Evolutionary conservation across 1,140 invertebrate species (phyloP).

Genomic region (Eubasilissa regina): DNA sequence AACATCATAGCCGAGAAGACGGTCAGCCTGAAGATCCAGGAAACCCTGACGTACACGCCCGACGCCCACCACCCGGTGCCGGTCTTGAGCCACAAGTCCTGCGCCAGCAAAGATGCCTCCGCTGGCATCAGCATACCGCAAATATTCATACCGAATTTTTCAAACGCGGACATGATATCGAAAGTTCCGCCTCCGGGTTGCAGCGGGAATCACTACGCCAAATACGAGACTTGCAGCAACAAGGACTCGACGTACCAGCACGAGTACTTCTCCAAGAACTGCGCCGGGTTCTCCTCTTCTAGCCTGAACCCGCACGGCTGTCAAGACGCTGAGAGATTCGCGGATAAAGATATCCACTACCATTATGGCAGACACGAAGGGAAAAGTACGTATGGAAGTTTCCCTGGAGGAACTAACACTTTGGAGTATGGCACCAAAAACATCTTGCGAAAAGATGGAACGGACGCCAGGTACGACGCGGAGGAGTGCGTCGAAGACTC

Average conservation of each 20-base stretch:
- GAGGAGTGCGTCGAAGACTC: background rate
- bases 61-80: no score
- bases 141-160: background rate
- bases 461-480: background rate
- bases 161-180: background rate
- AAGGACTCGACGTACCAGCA: background rate
- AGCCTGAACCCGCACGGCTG: no score
- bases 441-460: background rate
- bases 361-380: background rate
- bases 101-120: no score
- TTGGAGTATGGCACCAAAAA: background rate
- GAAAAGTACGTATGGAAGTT: background rate
- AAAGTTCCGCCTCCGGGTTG: background rate
- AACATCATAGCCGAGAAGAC: constrained; percentile 42
- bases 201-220: constrained; percentile 5
- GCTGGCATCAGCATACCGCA: no score
- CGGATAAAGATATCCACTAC: background rate
- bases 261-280: background rate
- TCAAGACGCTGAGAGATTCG: background rate
- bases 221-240: background rate
- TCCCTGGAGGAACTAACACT: background rate
- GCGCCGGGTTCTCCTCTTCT: background rate
- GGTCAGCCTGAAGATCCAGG: constrained; percentile 29
- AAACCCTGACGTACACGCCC: constrained; percentile 12
- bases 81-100: no score